Evolutionary conservation across 2,797 vertebrate genomes (phyloP), one percentile per base, ranked within the genome.

Genomic region (Psittacula derbiana): DNA sequence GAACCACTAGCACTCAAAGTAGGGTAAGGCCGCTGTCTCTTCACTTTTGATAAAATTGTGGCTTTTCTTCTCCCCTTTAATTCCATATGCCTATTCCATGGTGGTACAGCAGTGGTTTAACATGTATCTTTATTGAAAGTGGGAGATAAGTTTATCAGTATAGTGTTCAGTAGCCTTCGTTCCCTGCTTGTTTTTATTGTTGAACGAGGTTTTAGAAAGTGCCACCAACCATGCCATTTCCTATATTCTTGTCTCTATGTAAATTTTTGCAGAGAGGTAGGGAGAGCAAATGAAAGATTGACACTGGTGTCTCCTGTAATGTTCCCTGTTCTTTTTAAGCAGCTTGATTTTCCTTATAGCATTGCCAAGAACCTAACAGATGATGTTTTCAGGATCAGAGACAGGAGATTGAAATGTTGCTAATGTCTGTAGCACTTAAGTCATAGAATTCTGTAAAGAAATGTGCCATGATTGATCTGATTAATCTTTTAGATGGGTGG

Each of bases 381-480:
- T 83, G 88, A 97, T 92, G 88, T 88, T 96, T 93, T 86, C 76
- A 95, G 93, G 55, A 95, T 96, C 89, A 88, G 91, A 96, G 95
- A 96, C 92, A 86, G 87, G 86, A 95, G 93, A 95, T 87, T 96
- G 96, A 91, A 96, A 87, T 94, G 86, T 86, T 93, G 87, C 76
- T 96, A 93, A 96, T 96, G 93, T 84, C 96, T 96, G 50, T 74
- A 96, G 91, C 89, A 89, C 88, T 94, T 87, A 86, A 94, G 86
- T 96, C 90, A 87, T 84, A 92, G 95, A 92, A 92, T 93, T 90
- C 92, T 92, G 64, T 93, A 93, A 96, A 93, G 88, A 94, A 95
- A 96, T 92, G 72, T 75, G 71, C 50, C 53, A 11, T 90, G 93
- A 94, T 94, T 92, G 90, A 94, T 95, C 94, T 94, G 86, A 93